Evolutionary conservation across 2,113 vertebrate species (phyloP).

Genomic region (Parus major): DNA sequence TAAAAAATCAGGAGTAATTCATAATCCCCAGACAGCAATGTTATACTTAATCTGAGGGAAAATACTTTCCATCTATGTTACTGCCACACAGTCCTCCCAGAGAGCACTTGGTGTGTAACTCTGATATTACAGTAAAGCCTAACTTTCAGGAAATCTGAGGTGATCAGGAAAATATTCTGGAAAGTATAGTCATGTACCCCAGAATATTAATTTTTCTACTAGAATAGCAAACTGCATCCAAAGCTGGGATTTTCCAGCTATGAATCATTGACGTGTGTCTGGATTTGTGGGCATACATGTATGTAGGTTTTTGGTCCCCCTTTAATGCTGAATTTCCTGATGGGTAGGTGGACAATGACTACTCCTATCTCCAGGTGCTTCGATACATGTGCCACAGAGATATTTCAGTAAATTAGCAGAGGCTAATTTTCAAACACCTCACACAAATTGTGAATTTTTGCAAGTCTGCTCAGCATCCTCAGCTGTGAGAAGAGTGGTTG

Average conservation of each 20-base stretch:
- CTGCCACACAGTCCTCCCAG: neutral
- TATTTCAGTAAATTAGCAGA: neutral
- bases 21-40: neutral
- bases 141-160: neutral
- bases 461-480: neutral
- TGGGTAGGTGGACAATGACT: neutral
- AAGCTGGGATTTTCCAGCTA: neutral
- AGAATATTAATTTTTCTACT: neutral
- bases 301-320: neutral
- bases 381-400: neutral
- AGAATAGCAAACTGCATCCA: neutral
- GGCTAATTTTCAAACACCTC: neutral
- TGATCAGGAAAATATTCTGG: neutral
- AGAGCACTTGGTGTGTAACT: neutral
- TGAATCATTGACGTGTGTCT: neutral
- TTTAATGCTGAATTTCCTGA: neutral
- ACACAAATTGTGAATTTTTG: neutral
- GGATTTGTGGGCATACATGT: neutral
- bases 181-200: neutral
- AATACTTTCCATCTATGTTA: neutral
- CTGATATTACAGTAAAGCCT: neutral
- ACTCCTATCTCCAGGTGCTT: neutral
- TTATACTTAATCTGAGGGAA: neutral
- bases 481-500: neutral
- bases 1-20: neutral